Conservation (phyloP, 1,140 invertebrate species). For the Apocrypta bakeri region DNA sequence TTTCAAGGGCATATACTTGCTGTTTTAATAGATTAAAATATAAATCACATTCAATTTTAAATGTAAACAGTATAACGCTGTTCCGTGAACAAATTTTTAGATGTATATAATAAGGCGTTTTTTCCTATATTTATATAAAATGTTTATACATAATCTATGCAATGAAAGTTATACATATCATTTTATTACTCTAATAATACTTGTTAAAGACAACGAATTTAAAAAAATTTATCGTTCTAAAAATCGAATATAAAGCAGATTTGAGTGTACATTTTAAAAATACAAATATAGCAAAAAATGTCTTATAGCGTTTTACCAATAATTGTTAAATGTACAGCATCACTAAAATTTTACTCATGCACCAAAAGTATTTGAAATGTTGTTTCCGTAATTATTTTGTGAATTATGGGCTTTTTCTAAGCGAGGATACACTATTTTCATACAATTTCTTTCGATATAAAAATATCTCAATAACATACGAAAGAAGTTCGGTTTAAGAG, state of each 20-base stretch:
- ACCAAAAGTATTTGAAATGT: neutral
- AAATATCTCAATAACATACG: neutral
- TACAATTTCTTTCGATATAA: neutral
- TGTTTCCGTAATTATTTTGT: neutral
- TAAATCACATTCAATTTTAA: neutral
- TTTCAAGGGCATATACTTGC: neutral
- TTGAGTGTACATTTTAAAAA: neutral
- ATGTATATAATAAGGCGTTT: conserved; percentile 11
- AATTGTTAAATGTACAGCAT: neutral
- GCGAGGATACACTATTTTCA: neutral
- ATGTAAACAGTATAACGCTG: neutral
- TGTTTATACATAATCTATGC: neutral
- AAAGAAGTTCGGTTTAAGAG: neutral
- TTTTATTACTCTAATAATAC: neutral
- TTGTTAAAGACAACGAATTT: neutral
- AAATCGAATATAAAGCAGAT: neutral
- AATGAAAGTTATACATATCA: conserved; percentile 6
- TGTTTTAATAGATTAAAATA: neutral
- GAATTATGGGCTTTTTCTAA: neutral
- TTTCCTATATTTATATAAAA: conserved; percentile 19
- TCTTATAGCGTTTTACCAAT: neutral
- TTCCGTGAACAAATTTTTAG: neutral
- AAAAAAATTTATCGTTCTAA: neutral
- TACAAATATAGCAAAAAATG: neutral
- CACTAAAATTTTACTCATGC: neutral